A percentile compares a stretch with the other conserved stretches of the same genome.
Conservation (phyloP, 2,113 vertebrate genomes). For the Passerina amoena region DNA sequence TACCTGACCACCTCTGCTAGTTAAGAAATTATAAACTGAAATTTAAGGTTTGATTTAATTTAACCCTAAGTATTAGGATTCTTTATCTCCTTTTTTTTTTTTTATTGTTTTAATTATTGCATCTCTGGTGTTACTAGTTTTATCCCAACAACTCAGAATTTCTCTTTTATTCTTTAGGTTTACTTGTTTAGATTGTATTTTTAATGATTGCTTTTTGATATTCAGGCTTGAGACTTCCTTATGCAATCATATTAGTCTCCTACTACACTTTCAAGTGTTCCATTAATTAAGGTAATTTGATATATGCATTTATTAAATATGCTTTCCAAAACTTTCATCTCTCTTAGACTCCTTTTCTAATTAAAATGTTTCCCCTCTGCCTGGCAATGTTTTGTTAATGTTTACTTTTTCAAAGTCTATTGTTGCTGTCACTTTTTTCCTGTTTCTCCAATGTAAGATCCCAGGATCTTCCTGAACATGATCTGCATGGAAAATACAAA, state of each 20-base stretch:
- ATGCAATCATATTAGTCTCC: background rate
- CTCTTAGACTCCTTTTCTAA: background rate
- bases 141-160: background rate
- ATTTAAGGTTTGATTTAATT: background rate
- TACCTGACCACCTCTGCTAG: background rate
- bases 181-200: background rate
- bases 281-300: constrained; percentile 32
- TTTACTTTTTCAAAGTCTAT: background rate
- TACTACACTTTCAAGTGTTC: background rate
- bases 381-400: background rate
- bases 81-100: background rate
- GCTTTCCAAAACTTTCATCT: background rate
- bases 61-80: background rate
- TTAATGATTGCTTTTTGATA: background rate
- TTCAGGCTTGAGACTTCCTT: background rate
- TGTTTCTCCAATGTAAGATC: background rate
- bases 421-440: background rate
- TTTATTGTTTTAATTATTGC: background rate
- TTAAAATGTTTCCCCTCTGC: background rate
- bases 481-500: background rate
- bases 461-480: background rate
- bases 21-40: background rate
- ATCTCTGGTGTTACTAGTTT: background rate
- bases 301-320: background rate
- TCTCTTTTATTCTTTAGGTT: background rate